Base-by-base conservation (phyloP, 2,797 vertebrate genomes). In the Sitta carolinensis region DNA sequence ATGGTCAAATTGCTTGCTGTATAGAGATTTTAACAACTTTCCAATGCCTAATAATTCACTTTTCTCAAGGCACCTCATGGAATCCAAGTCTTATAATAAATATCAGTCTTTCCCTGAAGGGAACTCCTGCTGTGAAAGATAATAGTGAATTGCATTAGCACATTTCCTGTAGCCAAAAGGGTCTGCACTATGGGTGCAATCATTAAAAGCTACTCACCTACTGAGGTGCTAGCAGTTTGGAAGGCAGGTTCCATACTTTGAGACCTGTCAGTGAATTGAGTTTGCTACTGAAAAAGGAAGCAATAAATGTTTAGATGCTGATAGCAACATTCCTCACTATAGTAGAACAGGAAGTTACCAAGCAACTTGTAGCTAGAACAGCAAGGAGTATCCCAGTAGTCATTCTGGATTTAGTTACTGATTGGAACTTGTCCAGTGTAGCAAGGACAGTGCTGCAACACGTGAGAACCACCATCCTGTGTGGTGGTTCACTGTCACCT, bases 221-320 rank as follows among this genome's bases (percentile, higher is more conserved):
- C 74, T 62, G 62, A 82, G 61, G 78, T 40, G 36, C 38, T 67
- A 57, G 34, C 84, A 36, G 32, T 25, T 84, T 68, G 43, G 48
- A 52, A 40, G 48, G 29, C 54, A 78, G 81, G 42, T 63, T 89
- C 74, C 61, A 67, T 29, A 23, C 78, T 92, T 61, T 32, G 63
- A 69, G 67, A 67, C 43, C 51, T 69, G 43, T 27, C 77, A 70
- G 52, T 52, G 67, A 90, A 84, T 74, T 70, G 63, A 2, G 1
- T 42, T 84, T 76, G 74, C 81, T 90, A 48, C 70, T 80, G 61
- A 81, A 88, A 91, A 95, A 96, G 92, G 93, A 95, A 95, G 77
- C 84, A 96, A 93, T 94, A 93, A 95, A 94, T 74, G 84, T 82
- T 95, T 77, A 87, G 92, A 70, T 93, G 86, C 57, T 74, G 90